Evolutionary conservation across 2,888 invertebrate species (phyloP).

Genomic region (Colletes collaris): DNA sequence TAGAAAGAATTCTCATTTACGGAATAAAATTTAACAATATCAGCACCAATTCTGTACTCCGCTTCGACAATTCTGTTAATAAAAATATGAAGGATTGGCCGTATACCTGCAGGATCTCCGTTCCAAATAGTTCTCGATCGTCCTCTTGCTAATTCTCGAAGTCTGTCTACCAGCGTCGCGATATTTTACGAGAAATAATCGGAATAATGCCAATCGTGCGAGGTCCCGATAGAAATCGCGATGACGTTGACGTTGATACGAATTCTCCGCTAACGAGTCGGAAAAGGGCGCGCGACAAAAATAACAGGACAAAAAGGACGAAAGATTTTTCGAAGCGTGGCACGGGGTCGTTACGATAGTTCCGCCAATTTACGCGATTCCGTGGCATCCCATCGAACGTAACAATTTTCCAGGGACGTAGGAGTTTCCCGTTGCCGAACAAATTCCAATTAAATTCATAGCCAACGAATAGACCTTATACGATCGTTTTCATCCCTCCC

Average conservation of each 20-base stretch:
- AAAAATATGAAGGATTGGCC: no score
- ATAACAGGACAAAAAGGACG: not conserved
- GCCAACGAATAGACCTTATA: slow-evolving; percentile 53
- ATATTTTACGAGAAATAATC: no score
- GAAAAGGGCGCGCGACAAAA: not conserved
- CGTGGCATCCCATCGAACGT: slow-evolving; percentile 22
- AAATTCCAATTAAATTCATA: slow-evolving; percentile 56
- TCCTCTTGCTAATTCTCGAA: no score
- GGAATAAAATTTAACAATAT: no score
- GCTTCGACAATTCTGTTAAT: no score
- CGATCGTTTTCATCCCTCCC: slow-evolving; percentile 39
- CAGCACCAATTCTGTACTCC: no score
- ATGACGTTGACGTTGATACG: slow-evolving; percentile 4
- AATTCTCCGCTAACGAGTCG: slow-evolving; percentile 11
- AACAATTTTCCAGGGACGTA: slow-evolving; percentile 32
- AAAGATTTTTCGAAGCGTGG: not conserved
- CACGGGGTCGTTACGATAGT: not conserved
- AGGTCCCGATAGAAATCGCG: not conserved
- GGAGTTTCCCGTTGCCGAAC: slow-evolving; percentile 26
- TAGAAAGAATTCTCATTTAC: no score
- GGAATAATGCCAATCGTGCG: not conserved
- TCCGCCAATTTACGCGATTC: slow-evolving; percentile 31
- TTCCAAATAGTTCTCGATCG: no score
- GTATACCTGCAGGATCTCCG: no score
- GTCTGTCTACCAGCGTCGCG: no score